A percentile compares a stretch with the other conserved stretches of the same genome.
phyloP scores from a whole-genome alignment of 2,113 vertebrate genomes.

The Dicaeum eximium region DNA sequence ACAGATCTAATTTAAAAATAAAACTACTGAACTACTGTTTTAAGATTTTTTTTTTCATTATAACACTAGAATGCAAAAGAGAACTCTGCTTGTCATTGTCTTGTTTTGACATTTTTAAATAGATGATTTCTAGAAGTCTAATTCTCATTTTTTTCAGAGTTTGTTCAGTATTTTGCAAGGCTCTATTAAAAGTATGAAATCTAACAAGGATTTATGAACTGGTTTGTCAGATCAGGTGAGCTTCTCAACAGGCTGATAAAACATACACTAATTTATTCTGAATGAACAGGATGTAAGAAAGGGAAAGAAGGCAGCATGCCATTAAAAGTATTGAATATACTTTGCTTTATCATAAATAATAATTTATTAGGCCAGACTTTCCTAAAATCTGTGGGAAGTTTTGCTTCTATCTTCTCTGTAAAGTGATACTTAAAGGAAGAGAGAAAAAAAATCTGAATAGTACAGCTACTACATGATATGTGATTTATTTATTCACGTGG shows the following conservation, averaged over 20 bases:
- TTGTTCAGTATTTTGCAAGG: not conserved
- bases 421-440: not conserved
- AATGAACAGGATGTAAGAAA: not conserved
- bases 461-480: not conserved
- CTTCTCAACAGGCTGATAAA: not conserved
- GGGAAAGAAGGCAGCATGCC: not conserved
- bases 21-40: not conserved
- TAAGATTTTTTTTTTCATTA: not conserved
- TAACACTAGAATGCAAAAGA: not conserved
- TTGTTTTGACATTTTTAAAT: not conserved
- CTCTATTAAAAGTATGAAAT: not conserved
- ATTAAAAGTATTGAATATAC: not conserved
- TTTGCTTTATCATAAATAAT: not conserved
- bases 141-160: not conserved
- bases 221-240: not conserved
- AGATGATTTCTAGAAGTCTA: not conserved
- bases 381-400: not conserved
- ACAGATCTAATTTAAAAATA: not conserved
- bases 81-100: fast-evolving
- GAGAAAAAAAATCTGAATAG: not conserved
- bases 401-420: not conserved
- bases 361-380: not conserved
- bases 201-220: not conserved
- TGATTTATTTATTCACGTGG: not conserved
- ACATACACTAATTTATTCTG: not conserved